A percentile compares a stretch with the other conserved stretches of the same genome.
These are phyloP conservation scores for Uloborus diversus DNA, from an alignment of 1,140 invertebrate species.

Conservation along the genomic window DNA sequence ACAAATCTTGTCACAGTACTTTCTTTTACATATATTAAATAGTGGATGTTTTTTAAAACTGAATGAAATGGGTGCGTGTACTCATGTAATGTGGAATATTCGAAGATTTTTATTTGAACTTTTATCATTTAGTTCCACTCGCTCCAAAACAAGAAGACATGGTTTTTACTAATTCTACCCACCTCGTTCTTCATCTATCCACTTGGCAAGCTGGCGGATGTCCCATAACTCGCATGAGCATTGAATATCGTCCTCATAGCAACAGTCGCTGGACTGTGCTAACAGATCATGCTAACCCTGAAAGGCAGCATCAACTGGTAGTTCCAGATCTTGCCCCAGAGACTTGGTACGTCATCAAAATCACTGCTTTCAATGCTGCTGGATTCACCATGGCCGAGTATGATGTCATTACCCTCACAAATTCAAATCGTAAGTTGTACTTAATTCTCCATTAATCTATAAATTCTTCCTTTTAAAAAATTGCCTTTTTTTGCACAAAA, in stretches of 20 bases:
- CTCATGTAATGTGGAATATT: neutral
- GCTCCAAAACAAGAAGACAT: slow-evolving; percentile 73
- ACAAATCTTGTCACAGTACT: too few species aligned
- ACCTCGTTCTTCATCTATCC: slow-evolving; percentile 75
- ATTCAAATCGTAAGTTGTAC: slow-evolving; percentile 17
- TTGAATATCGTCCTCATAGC: slow-evolving; percentile 74
- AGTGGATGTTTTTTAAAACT: too few species aligned
- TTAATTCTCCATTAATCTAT: neutral
- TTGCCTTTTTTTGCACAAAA: neutral
- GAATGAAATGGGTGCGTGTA: too few species aligned
- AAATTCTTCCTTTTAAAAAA: neutral
- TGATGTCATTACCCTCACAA: slow-evolving; percentile 53
- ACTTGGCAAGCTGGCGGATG: slow-evolving; percentile 80
- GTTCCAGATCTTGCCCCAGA: slow-evolving; percentile 65
- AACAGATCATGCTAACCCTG: slow-evolving; percentile 15
- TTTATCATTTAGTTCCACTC: slow-evolving; percentile 69
- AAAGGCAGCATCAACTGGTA: slow-evolving; percentile 61
- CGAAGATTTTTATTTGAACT: neutral
- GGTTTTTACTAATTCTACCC: slow-evolving; percentile 75
- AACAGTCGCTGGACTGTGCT: slow-evolving; percentile 54
- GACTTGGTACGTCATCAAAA: slow-evolving; percentile 66
- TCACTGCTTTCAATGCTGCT: slow-evolving; percentile 65
- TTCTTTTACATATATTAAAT: too few species aligned
- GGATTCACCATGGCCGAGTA: slow-evolving; percentile 64
- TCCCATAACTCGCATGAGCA: slow-evolving; percentile 77